These are phyloP conservation scores for Strigamia crassipes DNA, from an alignment of 2,888 invertebrate species.

Conservation along the genomic window DNA sequence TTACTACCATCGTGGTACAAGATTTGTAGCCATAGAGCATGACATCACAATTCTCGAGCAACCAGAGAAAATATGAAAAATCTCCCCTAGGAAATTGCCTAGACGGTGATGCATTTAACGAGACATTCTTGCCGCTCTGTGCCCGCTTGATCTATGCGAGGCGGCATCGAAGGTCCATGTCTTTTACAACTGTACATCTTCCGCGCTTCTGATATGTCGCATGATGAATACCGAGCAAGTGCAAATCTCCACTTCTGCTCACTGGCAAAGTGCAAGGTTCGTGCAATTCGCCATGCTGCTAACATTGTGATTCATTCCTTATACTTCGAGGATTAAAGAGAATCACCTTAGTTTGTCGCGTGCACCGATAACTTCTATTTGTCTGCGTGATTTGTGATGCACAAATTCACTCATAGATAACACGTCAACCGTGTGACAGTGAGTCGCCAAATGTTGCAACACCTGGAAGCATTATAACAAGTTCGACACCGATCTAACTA, in stretches of 20 bases:
- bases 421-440: no score
- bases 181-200: conserved; percentile 29
- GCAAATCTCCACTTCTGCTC: conserved; percentile 17
- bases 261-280: neutral
- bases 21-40: conserved; percentile 4
- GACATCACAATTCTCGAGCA: conserved; percentile 33
- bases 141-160: conserved; percentile 3
- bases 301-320: neutral
- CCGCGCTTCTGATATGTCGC: neutral
- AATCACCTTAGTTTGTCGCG: neutral
- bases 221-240: conserved; percentile 32
- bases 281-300: neutral
- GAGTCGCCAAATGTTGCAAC: no score
- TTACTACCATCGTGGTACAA: conserved; percentile 7
- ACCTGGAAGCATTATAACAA: no score
- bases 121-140: conserved; percentile 18
- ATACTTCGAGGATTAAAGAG: neutral
- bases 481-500: no score
- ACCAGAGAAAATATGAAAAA: conserved; percentile 39
- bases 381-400: neutral
- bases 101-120: conserved; percentile 35
- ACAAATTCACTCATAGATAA: neutral
- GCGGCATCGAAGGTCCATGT: conserved; percentile 23
- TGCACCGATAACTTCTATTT: neutral
- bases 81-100: conserved; percentile 26